Conservation (phyloP, 2,888 invertebrate species). For the Acanthococcus lagerstroemiae region DNA sequence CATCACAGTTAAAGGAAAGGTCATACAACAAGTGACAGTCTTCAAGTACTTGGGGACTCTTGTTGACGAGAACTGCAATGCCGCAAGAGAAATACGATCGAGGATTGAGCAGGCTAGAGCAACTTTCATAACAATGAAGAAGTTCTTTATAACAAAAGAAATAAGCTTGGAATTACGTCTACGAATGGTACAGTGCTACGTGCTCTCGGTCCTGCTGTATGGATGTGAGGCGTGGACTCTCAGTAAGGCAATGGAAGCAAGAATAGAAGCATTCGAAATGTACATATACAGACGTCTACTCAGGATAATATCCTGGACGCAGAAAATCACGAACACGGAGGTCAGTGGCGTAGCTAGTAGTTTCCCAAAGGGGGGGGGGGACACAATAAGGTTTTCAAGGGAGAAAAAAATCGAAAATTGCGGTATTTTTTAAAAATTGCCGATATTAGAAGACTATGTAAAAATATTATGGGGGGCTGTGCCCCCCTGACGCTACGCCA, state of each 20-base stretch:
- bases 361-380: too few relatives aligned
- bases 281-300: conserved; percentile 25
- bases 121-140: conserved; percentile 15
- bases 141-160: conserved; percentile 12
- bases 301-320: neutral
- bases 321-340: neutral
- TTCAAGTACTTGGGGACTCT: conserved; percentile 5
- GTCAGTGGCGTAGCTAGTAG: too few relatives aligned
- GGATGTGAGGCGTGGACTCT: conserved; percentile 23
- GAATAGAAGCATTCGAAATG: conserved; percentile 28
- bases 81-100: too few relatives aligned
- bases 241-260: conserved; percentile 12
- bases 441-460: too few relatives aligned
- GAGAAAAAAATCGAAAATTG: too few relatives aligned
- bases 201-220: conserved; percentile 27
- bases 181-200: conserved; percentile 25
- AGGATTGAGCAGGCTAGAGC: conserved; percentile 17
- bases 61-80: neutral
- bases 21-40: too few relatives aligned
- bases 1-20: neutral
- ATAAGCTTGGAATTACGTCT: conserved; percentile 13
- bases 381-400: too few relatives aligned
- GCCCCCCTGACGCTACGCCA: too few relatives aligned
- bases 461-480: too few relatives aligned
- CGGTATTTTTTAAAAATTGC: too few relatives aligned